Conservation (phyloP, 2,888 invertebrate species). For the Elysia crispata region DNA sequence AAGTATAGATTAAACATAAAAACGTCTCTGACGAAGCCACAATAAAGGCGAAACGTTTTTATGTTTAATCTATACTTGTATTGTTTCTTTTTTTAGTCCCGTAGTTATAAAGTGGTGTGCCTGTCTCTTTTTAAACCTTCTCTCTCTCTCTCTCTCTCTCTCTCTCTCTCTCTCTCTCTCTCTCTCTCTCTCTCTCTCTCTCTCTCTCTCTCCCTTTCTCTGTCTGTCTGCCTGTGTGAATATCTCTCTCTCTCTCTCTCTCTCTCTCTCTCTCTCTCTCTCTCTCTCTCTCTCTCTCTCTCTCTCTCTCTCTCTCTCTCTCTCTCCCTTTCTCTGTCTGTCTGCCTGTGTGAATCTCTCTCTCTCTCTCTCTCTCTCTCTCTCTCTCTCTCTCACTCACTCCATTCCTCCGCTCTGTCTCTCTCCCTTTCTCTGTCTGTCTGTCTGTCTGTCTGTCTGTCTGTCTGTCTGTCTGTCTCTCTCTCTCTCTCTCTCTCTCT, state of each 20-base stretch:
- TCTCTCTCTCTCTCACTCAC: background rate
- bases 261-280: background rate
- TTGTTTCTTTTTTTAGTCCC: too few species aligned
- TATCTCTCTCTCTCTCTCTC: background rate
- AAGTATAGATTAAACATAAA: too few species aligned
- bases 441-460: background rate
- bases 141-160: background rate
- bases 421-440: background rate
- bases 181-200: background rate
- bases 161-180: background rate
- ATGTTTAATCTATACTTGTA: too few species aligned
- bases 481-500: constrained; percentile 1
- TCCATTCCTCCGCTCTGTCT: background rate
- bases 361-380: background rate
- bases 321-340: background rate
- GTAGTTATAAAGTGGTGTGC: too few species aligned
- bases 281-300: background rate
- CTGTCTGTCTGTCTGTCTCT: background rate
- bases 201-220: background rate
- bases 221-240: background rate
- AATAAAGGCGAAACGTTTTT: too few species aligned
- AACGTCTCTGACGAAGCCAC: too few species aligned
- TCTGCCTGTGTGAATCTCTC: background rate
- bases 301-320: background rate
- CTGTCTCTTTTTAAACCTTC: too few species aligned